Evolutionary conservation across 1,140 invertebrate species (phyloP).

Genomic region (Dendrolimus punctatus): DNA sequence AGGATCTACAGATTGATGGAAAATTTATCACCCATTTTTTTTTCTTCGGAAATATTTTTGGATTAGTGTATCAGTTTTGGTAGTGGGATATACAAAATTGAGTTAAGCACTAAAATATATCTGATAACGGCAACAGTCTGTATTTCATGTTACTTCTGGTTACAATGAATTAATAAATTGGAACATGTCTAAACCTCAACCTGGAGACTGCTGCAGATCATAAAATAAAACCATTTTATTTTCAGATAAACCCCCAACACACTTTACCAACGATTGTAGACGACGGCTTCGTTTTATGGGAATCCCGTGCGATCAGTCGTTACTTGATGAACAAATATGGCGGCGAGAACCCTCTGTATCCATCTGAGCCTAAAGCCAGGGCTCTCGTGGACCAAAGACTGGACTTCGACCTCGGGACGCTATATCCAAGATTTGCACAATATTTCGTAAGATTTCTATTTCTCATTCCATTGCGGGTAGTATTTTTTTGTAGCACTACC

Average conservation of each 20-base stretch:
- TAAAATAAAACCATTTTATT: constrained; percentile 1
- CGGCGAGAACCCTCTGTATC: constrained; percentile 77
- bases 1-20: too few relatives aligned
- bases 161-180: too few relatives aligned
- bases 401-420: constrained; percentile 81
- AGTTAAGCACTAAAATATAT: too few relatives aligned
- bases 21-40: too few relatives aligned
- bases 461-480: constrained; percentile 17
- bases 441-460: constrained; percentile 73
- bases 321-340: constrained; percentile 81
- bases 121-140: too few relatives aligned
- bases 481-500: too few relatives aligned
- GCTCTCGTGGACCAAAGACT: constrained; percentile 82
- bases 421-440: constrained; percentile 76
- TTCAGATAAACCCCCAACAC: constrained; percentile 77
- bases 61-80: too few relatives aligned
- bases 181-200: too few relatives aligned
- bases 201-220: too few relatives aligned
- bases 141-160: too few relatives aligned
- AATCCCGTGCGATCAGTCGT: constrained; percentile 78
- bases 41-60: too few relatives aligned
- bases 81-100: too few relatives aligned
- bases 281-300: constrained; percentile 75
- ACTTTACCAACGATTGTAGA: constrained; percentile 77
- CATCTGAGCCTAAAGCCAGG: constrained; percentile 77